Conservation (phyloP, 2,888 invertebrate species). For the Tetropium fuscum region DNA sequence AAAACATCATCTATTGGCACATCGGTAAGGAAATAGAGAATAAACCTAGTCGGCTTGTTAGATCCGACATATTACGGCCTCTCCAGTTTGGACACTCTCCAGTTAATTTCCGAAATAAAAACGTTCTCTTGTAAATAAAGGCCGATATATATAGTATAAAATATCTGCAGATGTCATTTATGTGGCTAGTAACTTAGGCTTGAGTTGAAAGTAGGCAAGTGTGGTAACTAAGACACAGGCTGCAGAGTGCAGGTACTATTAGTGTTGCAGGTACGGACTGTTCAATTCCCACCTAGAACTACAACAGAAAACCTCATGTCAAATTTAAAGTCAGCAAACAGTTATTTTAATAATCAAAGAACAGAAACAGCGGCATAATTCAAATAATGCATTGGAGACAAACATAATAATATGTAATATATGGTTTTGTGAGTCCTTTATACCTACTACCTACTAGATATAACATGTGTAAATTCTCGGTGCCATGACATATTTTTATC, state of each 20-base stretch:
- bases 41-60: slow-evolving; percentile 23
- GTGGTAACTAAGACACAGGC: slow-evolving; percentile 61
- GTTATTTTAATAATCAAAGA: no score
- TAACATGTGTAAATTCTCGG: no score
- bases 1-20: slow-evolving; percentile 52
- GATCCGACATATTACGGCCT: not conserved
- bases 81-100: slow-evolving; percentile 13
- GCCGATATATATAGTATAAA: slow-evolving; percentile 15
- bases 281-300: slow-evolving; percentile 33
- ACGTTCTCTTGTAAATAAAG: slow-evolving; percentile 2
- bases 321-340: no score
- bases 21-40: slow-evolving; percentile 42
- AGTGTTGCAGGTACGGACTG: slow-evolving; percentile 58
- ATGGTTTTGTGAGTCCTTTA: no score
- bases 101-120: slow-evolving; percentile 20
- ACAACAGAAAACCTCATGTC: slow-evolving; percentile 14
- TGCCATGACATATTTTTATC: no score
- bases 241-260: slow-evolving; percentile 59
- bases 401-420: no score
- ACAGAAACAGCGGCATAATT: no score
- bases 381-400: no score
- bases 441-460: no score
- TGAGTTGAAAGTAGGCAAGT: slow-evolving; percentile 56
- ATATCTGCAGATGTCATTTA: slow-evolving; percentile 28
- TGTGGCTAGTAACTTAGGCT: slow-evolving; percentile 40